Conservation (phyloP, 2,797 vertebrate genomes). For the Percopsis omiscomaycus region DNA sequence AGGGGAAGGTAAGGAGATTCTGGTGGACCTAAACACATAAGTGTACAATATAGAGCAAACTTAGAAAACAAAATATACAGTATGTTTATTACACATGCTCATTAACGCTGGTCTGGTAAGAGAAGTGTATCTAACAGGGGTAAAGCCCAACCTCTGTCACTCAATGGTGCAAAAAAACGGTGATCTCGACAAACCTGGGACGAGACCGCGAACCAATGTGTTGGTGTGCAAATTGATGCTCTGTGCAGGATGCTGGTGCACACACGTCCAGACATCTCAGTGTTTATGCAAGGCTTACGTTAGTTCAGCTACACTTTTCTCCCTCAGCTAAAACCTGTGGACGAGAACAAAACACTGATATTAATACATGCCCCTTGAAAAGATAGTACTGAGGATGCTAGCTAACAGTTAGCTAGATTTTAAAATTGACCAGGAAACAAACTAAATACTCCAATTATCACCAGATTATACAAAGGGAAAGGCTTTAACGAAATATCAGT, state of each 20-base stretch:
- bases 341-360: neutral
- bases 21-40: slow-evolving; percentile 14
- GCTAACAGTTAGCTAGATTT: no score
- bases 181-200: slow-evolving; percentile 54
- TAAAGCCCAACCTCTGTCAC: neutral
- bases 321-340: no score
- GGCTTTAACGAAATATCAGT: no score
- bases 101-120: no score
- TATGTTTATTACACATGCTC: no score
- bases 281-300: neutral
- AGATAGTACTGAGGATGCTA: neutral
- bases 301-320: no score
- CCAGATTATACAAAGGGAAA: no score
- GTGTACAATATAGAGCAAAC: neutral
- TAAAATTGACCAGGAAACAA: no score
- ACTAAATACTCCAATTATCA: no score
- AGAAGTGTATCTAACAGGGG: no score
- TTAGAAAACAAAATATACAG: neutral
- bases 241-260: slow-evolving; percentile 79
- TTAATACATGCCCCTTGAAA: neutral
- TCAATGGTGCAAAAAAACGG: neutral
- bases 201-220: slow-evolving; percentile 45
- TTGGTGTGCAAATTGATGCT: slow-evolving; percentile 60
- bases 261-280: slow-evolving; percentile 84
- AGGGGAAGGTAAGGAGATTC: slow-evolving; percentile 44